Evolutionary conservation across 2,113 vertebrate species (phyloP).

Genomic region (Fregetta grallaria): DNA sequence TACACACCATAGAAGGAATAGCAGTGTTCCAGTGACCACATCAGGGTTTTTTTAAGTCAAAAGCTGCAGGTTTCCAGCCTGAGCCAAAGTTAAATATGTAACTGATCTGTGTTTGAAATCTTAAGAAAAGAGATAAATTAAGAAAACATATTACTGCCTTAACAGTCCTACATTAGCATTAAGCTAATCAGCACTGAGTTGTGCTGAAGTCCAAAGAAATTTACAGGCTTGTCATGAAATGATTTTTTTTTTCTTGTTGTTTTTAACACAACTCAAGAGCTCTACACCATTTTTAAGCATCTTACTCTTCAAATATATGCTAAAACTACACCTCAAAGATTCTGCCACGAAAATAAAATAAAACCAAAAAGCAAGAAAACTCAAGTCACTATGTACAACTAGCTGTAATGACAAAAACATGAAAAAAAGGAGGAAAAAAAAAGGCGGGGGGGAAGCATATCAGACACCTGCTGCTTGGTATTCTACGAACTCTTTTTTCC

Average conservation of each 20-base stretch:
- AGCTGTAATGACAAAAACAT: neutral
- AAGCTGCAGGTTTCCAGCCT: neutral
- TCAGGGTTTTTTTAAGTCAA: neutral
- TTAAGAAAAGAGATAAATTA: neutral
- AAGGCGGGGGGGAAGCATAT: fast-evolving
- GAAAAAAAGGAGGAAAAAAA: neutral
- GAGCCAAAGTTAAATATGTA: neutral
- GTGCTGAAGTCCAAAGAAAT: neutral
- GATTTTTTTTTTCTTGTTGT: neutral
- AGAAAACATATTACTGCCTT: neutral
- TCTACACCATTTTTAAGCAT: neutral
- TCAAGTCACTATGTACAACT: neutral
- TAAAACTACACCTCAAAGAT: neutral
- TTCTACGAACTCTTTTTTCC: neutral
- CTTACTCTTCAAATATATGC: neutral
- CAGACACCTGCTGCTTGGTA: neutral
- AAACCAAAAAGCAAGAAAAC: neutral
- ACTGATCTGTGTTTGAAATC: neutral
- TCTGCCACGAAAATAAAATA: neutral
- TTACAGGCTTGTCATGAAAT: neutral
- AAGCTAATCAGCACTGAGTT: neutral
- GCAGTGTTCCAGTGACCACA: neutral
- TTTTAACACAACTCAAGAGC: neutral
- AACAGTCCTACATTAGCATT: neutral
- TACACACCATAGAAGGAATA: neutral